Percentiles rank a stretch among this genome's conserved stretches.
Conservation (phyloP, 2,797 vertebrate species). For the Betta splendens region DNA sequence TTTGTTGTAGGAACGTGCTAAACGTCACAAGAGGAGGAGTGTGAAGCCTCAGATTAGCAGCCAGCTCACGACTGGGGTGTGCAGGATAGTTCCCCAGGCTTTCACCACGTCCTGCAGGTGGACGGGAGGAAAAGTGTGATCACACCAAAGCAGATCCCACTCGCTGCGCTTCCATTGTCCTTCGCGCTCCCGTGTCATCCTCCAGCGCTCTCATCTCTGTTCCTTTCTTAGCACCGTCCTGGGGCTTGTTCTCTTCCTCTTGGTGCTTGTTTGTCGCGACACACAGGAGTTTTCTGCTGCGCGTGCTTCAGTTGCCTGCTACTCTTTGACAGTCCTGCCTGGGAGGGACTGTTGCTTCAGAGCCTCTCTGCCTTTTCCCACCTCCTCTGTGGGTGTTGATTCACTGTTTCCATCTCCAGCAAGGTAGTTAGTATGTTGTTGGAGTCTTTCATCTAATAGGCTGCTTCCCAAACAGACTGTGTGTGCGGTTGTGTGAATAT, state of each 20-base stretch:
- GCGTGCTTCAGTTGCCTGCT: constrained; percentile 11
- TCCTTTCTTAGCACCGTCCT: not conserved
- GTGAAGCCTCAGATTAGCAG: constrained; percentile 28
- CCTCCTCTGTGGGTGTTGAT: constrained; percentile 74
- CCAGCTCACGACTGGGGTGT: constrained; percentile 41
- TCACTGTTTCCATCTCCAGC: constrained; percentile 58
- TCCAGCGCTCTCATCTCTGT: constrained; percentile 1
- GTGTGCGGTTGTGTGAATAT: constrained; percentile 20
- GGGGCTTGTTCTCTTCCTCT: constrained; percentile 14
- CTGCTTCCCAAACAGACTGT: constrained; percentile 18
- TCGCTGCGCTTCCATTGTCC: constrained; percentile 1
- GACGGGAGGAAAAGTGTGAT: constrained; percentile 1
- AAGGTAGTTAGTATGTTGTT: constrained; percentile 40
- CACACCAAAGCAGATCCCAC: constrained; percentile 2
- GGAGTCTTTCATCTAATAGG: constrained; percentile 24
- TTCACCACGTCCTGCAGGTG: constrained; percentile 20
- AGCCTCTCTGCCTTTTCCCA: constrained; percentile 38
- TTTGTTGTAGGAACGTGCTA: constrained; percentile 20
- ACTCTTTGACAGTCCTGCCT: constrained; percentile 41
- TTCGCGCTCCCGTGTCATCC: not conserved
- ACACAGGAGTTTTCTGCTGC: constrained; percentile 12
- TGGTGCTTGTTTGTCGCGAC: not conserved
- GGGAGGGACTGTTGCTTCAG: constrained; percentile 50
- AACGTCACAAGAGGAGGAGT: constrained; percentile 31
- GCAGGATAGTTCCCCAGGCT: constrained; percentile 40